Percentiles rank a stretch among this genome's conserved stretches.
Evolutionary conservation across 2,888 invertebrate species (phyloP).

Genomic region (Panorpa germanica): DNA sequence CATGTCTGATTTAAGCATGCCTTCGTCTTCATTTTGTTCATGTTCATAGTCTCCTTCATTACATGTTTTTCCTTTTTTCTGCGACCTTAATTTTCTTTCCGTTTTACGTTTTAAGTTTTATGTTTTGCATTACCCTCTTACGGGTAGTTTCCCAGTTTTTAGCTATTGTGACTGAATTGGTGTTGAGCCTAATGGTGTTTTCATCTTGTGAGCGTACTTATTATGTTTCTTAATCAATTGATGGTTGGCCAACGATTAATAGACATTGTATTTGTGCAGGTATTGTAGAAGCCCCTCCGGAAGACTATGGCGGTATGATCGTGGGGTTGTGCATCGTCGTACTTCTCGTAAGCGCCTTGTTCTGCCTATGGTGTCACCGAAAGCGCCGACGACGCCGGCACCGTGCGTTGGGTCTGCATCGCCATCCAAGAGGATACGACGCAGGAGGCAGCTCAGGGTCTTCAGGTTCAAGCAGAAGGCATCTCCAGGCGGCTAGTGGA

Average conservation of each 20-base stretch:
- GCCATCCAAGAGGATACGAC: slow-evolving; percentile 24
- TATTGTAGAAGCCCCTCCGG: slow-evolving; percentile 26
- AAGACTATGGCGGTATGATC: slow-evolving; percentile 28
- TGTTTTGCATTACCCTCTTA: too few relatives aligned
- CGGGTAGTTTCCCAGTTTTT: slow-evolving; percentile 1
- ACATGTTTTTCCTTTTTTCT: slow-evolving; percentile 4
- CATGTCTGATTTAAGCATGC: background rate
- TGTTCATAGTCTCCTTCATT: slow-evolving; percentile 1
- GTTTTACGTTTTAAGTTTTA: too few relatives aligned
- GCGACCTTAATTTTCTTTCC: slow-evolving; percentile 5
- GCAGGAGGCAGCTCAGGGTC: slow-evolving; percentile 25
- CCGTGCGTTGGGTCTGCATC: slow-evolving; percentile 24
- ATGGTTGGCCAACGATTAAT: background rate
- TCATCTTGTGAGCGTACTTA: slow-evolving; percentile 3
- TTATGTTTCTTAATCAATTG: background rate
- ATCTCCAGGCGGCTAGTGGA: slow-evolving; percentile 23
- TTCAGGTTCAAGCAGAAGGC: slow-evolving; percentile 25
- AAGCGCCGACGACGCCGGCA: slow-evolving; percentile 26
- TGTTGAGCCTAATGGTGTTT: too few relatives aligned
- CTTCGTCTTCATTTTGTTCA: background rate
- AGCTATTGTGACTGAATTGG: background rate
- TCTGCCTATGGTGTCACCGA: slow-evolving; percentile 29
- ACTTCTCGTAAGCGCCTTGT: slow-evolving; percentile 30
- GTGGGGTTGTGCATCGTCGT: slow-evolving; percentile 26
- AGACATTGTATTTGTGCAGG: slow-evolving; percentile 13